Evolutionary conservation across 2,113 vertebrate genomes (phyloP).

Genomic region (Poecilia latipinna): DNA sequence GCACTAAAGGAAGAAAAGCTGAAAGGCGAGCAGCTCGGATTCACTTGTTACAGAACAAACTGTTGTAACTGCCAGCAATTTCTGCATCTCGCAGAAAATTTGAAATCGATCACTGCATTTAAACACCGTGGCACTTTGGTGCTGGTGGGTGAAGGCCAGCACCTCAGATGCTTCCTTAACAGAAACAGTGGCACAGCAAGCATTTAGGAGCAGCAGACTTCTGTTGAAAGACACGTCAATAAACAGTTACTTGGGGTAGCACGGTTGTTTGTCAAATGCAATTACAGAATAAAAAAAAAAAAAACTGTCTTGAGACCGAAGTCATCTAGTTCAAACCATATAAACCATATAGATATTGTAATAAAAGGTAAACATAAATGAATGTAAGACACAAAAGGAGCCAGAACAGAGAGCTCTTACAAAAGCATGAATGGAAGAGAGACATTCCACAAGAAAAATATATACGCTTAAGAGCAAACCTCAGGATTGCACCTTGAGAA

Average conservation of each 20-base stretch:
- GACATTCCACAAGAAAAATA: slow-evolving; percentile 9
- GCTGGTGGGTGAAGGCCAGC: slow-evolving; percentile 41
- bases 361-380: slow-evolving; percentile 36
- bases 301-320: slow-evolving; percentile 41
- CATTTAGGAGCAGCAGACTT: slow-evolving; percentile 27
- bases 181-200: slow-evolving; percentile 30
- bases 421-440: slow-evolving; percentile 2
- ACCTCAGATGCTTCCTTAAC: slow-evolving; percentile 39
- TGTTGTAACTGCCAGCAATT: slow-evolving; percentile 32
- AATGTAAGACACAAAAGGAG: neutral
- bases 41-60: slow-evolving; percentile 38
- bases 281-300: slow-evolving; percentile 53
- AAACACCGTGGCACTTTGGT: slow-evolving; percentile 48
- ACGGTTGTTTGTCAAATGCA: slow-evolving; percentile 64
- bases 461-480: neutral
- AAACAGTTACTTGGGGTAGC: slow-evolving; percentile 60
- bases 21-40: slow-evolving; percentile 34
- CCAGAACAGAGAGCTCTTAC: neutral
- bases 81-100: slow-evolving; percentile 40
- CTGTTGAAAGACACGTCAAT: slow-evolving; percentile 60
- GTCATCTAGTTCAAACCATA: slow-evolving; percentile 45
- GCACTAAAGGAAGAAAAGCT: slow-evolving; percentile 23
- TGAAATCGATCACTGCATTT: slow-evolving; percentile 61
- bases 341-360: slow-evolving; percentile 24
- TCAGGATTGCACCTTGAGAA: too few relatives aligned